Conservation (phyloP, 2,113 vertebrate species). For the Grallaria varia region DNA sequence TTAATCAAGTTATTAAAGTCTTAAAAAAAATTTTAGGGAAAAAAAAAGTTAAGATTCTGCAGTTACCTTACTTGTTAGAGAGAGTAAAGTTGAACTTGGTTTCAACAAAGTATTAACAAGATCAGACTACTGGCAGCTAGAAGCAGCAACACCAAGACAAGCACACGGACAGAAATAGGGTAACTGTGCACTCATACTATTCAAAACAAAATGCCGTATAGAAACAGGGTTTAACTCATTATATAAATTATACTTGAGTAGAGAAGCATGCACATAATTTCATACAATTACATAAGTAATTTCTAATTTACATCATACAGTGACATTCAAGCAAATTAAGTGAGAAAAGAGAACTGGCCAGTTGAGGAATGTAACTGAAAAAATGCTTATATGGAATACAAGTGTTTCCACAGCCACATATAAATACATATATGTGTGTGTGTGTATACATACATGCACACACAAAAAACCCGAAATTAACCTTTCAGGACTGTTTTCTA, state of each 20-base stretch:
- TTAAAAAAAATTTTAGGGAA: neutral
- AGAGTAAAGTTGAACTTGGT: neutral
- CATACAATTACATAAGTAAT: neutral
- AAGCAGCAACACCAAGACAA: neutral
- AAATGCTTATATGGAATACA: neutral
- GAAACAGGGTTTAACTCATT: neutral
- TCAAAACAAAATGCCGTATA: neutral
- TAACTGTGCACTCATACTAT: neutral
- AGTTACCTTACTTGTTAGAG: neutral
- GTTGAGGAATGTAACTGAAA: neutral
- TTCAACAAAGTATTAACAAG: neutral
- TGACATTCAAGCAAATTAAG: neutral
- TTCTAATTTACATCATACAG: neutral
- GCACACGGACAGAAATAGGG: neutral
- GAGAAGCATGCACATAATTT: neutral
- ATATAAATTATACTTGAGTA: neutral
- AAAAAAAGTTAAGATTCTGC: neutral
- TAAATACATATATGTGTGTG: rapidly evolving
- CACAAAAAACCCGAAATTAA: neutral
- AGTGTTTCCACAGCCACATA: neutral
- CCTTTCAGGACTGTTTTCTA: neutral
- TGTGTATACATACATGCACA: rapidly evolving
- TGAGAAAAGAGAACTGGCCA: neutral
- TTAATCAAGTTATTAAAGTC: neutral
- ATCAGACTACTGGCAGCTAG: neutral